Evolutionary conservation across 2,888 invertebrate species (phyloP).

Genomic region (Gymnosoma rotundatum): DNA sequence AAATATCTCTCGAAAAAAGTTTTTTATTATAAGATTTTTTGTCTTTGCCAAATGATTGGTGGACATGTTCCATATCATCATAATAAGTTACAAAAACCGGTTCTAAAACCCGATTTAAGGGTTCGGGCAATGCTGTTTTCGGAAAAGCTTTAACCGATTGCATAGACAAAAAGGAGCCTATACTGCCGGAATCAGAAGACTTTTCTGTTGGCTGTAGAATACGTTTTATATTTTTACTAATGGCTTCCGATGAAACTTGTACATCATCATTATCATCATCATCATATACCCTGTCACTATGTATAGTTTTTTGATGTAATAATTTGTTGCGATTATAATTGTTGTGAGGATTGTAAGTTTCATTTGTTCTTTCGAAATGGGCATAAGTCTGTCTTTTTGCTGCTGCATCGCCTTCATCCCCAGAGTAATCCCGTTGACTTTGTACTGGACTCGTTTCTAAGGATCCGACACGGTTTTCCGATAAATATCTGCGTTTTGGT

Average conservation of each 20-base stretch:
- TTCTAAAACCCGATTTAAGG: constrained; percentile 89
- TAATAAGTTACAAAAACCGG: constrained; percentile 89
- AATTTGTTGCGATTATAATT: constrained; percentile 81
- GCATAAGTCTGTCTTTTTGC: constrained; percentile 76
- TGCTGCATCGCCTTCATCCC: constrained; percentile 76
- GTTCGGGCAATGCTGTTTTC: constrained; percentile 89
- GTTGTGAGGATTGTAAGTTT: constrained; percentile 81
- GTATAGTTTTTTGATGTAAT: constrained; percentile 77
- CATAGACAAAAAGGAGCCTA: constrained; percentile 93
- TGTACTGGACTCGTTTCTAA: constrained; percentile 79
- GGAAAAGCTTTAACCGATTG: constrained; percentile 93
- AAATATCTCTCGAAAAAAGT: constrained; percentile 67
- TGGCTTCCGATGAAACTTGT: constrained; percentile 77
- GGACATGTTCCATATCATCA: constrained; percentile 83
- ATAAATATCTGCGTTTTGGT: constrained; percentile 79
- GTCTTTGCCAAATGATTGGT: constrained; percentile 73
- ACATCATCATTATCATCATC: background rate
- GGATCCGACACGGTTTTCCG: constrained; percentile 82
- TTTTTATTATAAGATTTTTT: constrained; percentile 68
- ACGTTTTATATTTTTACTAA: constrained; percentile 79
- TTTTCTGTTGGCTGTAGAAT: constrained; percentile 78
- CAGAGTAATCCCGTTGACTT: constrained; percentile 74
- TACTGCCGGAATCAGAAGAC: constrained; percentile 83
- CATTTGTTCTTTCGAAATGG: constrained; percentile 78
- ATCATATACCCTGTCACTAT: constrained; percentile 73